Evolutionary conservation across 2,888 invertebrate species (phyloP), one percentile per base, ranked within the genome.

Genomic region (Folsomia manolachei): DNA sequence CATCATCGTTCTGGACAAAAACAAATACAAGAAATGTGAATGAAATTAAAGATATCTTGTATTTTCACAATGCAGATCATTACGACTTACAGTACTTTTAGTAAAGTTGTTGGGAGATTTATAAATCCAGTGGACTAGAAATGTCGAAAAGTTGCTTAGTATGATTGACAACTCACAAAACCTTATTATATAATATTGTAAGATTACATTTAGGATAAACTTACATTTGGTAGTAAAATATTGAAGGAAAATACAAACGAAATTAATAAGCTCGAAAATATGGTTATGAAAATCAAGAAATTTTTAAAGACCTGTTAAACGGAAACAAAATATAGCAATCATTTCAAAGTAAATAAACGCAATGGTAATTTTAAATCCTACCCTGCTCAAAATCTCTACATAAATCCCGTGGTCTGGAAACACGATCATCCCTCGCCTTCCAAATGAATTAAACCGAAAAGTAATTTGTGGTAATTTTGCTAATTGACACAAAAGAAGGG

Each of bases 201-300:
- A n/a, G n/a, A n/a, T n/a, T n/a, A n/a, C n/a, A 53, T 56, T 64
- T 53, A 51, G 11, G 63, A 51, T n/a, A 18, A 23, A 66, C 69
- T 73, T 70, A 78, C 78, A 62, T 73, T 75, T 21, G 77, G 77
- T 19, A 77, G 61, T 1, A 77, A 70, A 62, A 77, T 77, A 60
- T 75, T 77, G 51, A 77, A 77, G 0, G 75, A 70, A 39, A 75
- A 72, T 0, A 75, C 78, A 60, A 78, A 78, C 7, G 74, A 75
- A 21, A 77, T 72, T 27, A 77, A 70, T 1, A 77, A 62, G 0
- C 73, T 73, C 1, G 77, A 77, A 21, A 77, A 77, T 19, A 77
- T 77, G 1, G 77, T 73, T 27, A 77, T 77, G 63, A 77, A 77
- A 51, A 77, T 63, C 14, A 77, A 61, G 27, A 77, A 77, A 24